Conservation (phyloP, 2,113 vertebrate species). For the Oreotrochilus melanogaster region DNA sequence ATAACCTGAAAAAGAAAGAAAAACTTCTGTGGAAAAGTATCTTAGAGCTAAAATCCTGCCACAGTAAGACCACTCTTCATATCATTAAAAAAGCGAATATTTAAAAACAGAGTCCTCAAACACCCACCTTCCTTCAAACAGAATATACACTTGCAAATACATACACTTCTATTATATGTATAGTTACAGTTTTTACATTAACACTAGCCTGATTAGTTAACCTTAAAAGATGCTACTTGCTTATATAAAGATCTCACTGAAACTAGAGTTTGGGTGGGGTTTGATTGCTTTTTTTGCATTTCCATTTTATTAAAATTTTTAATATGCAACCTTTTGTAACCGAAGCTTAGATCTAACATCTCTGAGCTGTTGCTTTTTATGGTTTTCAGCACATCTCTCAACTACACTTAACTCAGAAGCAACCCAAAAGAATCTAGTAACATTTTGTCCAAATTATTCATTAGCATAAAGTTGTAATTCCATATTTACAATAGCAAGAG, state of each 20-base stretch:
- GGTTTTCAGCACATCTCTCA: not conserved
- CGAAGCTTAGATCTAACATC: not conserved
- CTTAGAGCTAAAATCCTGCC: not conserved
- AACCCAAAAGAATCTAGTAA: not conserved
- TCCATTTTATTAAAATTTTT: not conserved
- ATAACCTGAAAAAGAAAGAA: slow-evolving; percentile 86
- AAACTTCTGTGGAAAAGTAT: not conserved
- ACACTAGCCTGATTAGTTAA: not conserved
- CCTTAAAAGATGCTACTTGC: not conserved
- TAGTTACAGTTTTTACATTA: not conserved
- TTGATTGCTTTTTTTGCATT: not conserved
- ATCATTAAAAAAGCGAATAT: not conserved
- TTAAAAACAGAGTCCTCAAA: not conserved
- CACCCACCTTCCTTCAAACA: not conserved
- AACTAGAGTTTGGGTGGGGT: not conserved
- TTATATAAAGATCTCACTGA: not conserved
- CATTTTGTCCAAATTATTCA: not conserved
- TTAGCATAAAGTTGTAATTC: not conserved
- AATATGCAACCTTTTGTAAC: not conserved
- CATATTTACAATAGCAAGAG: not conserved
- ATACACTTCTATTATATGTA: not conserved
- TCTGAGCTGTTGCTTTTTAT: not conserved
- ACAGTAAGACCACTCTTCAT: not conserved
- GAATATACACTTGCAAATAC: not conserved
- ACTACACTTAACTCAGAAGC: not conserved